Conservation (phyloP, 2,113 vertebrate genomes). For the Psophia crepitans region DNA sequence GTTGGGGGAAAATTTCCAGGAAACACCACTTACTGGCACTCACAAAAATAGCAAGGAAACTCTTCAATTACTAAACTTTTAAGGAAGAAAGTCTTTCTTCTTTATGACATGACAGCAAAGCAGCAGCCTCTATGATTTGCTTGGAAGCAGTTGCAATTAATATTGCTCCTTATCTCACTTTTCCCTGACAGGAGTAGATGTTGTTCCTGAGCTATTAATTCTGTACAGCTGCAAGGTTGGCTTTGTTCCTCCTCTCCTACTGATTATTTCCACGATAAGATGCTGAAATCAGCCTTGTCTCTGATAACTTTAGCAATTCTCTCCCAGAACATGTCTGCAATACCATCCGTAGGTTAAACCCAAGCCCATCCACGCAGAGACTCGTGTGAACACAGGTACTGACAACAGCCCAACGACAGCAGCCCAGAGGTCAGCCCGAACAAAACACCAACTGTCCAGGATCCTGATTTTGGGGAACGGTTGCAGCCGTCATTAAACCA, state of each 20-base stretch:
- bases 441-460: neutral
- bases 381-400: neutral
- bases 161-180: neutral
- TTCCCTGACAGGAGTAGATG: neutral
- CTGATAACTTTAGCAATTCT: neutral
- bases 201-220: neutral
- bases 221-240: neutral
- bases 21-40: constrained; percentile 76
- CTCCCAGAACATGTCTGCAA: neutral
- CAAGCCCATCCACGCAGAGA: neutral
- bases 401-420: neutral
- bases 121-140: constrained; percentile 4
- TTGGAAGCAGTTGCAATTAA: constrained; percentile 21
- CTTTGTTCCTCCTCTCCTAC: neutral
- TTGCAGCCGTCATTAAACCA: neutral
- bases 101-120: constrained; percentile 42
- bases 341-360: neutral
- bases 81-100: constrained; percentile 38
- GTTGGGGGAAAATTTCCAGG: constrained; percentile 78
- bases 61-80: constrained; percentile 67
- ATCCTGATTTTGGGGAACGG: fast-evolving
- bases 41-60: constrained; percentile 73
- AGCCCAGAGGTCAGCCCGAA: neutral
- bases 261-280: constrained; percentile 18
- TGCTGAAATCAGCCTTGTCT: neutral